A percentile compares a stretch with the other conserved stretches of the same genome.
phyloP scores from a whole-genome alignment of 2,888 invertebrate species.

The Cephus nigrinus region DNA sequence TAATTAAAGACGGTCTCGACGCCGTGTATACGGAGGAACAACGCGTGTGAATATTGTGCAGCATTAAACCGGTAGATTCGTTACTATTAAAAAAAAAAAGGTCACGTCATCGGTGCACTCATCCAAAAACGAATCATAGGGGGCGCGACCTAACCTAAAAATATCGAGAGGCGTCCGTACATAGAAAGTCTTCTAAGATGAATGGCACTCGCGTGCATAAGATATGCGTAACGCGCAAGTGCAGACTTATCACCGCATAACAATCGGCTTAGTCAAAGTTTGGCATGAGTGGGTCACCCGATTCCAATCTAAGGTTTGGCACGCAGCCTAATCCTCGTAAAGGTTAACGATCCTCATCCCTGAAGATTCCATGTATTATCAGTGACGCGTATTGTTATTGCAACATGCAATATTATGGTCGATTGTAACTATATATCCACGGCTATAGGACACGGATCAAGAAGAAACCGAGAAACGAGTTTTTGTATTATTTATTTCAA shows the following conservation, averaged over 20 bases:
- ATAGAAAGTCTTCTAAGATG: background rate
- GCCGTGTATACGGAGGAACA: background rate
- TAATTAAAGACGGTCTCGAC: background rate
- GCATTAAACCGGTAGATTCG: background rate
- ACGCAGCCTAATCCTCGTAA: constrained; percentile 54
- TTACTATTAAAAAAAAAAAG: background rate
- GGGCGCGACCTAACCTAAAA: background rate
- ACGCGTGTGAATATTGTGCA: background rate
- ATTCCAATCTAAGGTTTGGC: constrained; percentile 62
- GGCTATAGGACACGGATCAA: background rate
- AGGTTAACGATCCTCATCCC: constrained; percentile 61
- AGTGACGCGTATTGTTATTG: background rate
- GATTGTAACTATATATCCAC: background rate
- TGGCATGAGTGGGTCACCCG: constrained; percentile 55
- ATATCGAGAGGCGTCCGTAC: background rate
- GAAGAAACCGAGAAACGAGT: constrained; percentile 7
- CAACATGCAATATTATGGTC: background rate
- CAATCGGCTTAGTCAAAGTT: constrained; percentile 40
- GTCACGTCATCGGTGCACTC: background rate
- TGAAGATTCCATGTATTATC: background rate
- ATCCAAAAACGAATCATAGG: background rate
- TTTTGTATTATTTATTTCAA: constrained; percentile 41
- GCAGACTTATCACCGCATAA: constrained; percentile 28
- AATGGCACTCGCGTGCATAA: background rate
- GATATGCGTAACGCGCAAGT: background rate